Base-by-base conservation (phyloP, 1,140 invertebrate genomes). In the Drosophila saltans region DNA sequence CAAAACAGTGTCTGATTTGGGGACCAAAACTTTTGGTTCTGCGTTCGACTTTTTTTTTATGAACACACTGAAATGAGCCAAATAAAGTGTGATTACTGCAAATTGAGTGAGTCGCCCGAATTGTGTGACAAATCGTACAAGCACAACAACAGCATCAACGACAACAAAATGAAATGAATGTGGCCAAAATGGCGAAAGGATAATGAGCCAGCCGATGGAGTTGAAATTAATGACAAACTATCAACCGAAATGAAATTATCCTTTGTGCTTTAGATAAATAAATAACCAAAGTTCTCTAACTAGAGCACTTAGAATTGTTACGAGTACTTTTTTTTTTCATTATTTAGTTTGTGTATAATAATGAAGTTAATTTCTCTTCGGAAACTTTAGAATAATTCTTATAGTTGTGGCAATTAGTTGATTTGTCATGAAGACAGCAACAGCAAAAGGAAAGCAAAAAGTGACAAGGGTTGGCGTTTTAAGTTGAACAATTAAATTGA, bases 11-110 rank as follows among this genome's bases (percentile, higher is more conserved):
- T 76, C 43, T 28, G 28, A 36, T 30, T 48, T 39, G 30, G 66
- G 73, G 21, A 52, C 8, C 52, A 59, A 57, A 76, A 70, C 56
- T 71, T 80, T 26, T 65, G 26, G 21, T 26, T 52, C 45, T 9
- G 45, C 21, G 45, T 52, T 52, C 9, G 24, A 8, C 45, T 48
- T 11, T 40, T 66, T 30, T 77, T 86, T 83, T 81, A 89, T 86
- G 83, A 88, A 83, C 80, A 86, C 81, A 40, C 80, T 67, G 75
- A 83, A 88, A 88, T 83, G 76, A 65, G 72, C 69, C 80, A 88
- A 86, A 88, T 86, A 77, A 83, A 88, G 80, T 86, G 83, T 86
- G 81, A 86, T 88, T 86, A 83, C 84, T 83, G 76, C 66, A 86
- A 86, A 86, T 86, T 89, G 84, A 89, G 84, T 89, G 69, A 80